Evolutionary conservation across 2,888 invertebrate species (phyloP), one percentile per base, ranked within the genome.

Genomic region (Suillia variegata): DNA sequence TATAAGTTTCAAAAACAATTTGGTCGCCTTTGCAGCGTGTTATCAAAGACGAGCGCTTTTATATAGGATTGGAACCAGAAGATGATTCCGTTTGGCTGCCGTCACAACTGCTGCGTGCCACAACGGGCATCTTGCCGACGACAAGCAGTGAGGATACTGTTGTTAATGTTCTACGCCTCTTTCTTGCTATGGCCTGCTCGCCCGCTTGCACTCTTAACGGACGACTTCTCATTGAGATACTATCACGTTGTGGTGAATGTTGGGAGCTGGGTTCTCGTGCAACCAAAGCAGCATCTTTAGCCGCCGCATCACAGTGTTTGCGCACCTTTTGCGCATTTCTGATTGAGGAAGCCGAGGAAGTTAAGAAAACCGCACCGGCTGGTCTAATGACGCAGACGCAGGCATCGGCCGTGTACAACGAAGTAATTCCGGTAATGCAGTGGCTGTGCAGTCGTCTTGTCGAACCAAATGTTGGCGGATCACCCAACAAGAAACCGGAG

Each of bases 61-160:
- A 95, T 78, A 89, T 94, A 17, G 92, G 93, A 21, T 88, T 92
- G 66, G 96, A 96, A 78, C 92, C 93, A 1, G 95, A 96, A 82
- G 93, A 94, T 78, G 95, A 96, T 82, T 94, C 94, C 1, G 84
- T 93, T 49, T 96, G 96, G 95, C 85, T 96, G 76, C 95, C 96
- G 4, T 92, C 94, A 2, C 97, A 97, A 82, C 85, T 97, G 58
- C 85, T 97, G 34, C 89, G 92, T 66, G 90, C 95, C 1, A 92
- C 96, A 56, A 88, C 91, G 42, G 76, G 81, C 18, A 79, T 82
- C 49, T 67, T 77, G 57, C 79, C 81, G 1, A 89, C 66, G 88
- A 93, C 75, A 84, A 92, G 76, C 66, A 80, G 72, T 57, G 95
- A 96, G 73, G 96, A 97, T 67, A 91, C 93, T 1, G 95, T 96